These are phyloP conservation scores for Hiodon tergisus DNA, from an alignment of 2,113 vertebrate species.

Conservation along the genomic window DNA sequence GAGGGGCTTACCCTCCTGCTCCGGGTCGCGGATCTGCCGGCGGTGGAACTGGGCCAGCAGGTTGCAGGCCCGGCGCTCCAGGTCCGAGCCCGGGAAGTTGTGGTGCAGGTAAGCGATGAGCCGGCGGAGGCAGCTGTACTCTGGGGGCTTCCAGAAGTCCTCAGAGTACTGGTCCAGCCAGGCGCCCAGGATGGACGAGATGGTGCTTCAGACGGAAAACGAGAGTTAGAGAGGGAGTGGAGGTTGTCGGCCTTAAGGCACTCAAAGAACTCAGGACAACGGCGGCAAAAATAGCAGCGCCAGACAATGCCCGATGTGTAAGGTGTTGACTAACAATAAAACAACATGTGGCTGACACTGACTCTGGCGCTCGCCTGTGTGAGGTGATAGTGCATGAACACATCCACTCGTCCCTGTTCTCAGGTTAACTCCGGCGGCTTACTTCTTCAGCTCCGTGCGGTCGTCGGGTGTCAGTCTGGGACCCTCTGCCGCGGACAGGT, in stretches of 20 bases:
- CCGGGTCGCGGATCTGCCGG: slow-evolving; percentile 67
- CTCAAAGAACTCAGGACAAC: no score
- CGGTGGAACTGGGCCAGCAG: slow-evolving; percentile 87
- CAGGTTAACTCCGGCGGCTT: slow-evolving; percentile 42
- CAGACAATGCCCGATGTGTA: no score
- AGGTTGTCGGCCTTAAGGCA: background rate
- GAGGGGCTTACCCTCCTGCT: slow-evolving; percentile 66
- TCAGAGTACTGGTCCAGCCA: slow-evolving; percentile 98
- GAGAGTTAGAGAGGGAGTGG: background rate
- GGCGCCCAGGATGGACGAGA: slow-evolving; percentile 93
- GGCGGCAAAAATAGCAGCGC: no score
- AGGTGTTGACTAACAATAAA: no score
- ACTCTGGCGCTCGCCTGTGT: background rate
- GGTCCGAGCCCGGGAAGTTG: slow-evolving; percentile 85
- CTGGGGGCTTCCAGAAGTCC: slow-evolving; percentile 87
- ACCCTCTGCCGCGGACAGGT: slow-evolving; percentile 63
- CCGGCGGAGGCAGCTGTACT: slow-evolving; percentile 81
- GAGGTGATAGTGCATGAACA: background rate
- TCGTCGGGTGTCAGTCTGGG: slow-evolving; percentile 75
- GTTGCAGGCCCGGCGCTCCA: slow-evolving; percentile 86
- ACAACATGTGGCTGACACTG: no score
- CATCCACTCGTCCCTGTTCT: background rate
- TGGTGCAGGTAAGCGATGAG: slow-evolving; percentile 82
- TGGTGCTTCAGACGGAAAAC: slow-evolving; percentile 62
- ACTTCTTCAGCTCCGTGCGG: slow-evolving; percentile 85